Base-by-base conservation (phyloP, 2,113 vertebrate species). In the Periophthalmus modestus region DNA sequence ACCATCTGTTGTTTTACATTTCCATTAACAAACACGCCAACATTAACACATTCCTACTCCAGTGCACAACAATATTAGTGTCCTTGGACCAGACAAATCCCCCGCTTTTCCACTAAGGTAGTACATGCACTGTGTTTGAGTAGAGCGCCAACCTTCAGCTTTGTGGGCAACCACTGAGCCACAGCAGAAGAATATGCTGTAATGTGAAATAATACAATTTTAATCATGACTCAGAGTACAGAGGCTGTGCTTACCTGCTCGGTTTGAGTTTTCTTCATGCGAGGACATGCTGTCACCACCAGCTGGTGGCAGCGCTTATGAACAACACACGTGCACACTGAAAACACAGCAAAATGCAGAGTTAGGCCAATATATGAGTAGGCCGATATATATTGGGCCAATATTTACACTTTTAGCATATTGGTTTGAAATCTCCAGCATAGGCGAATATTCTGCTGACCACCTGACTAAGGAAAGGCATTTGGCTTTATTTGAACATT, bases 271-370 rank as follows among this genome's bases (percentile, higher is more conserved):
- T 95, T 97, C 92, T 97, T 98, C 93, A 97, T 97, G 89, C 95
- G 96, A 9, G 97, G 98, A 89, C 97, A 99, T 73, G 94, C 94
- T 6, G 96, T 99, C 66, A 99, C 96, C 33, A 99, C 97, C 0
- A 95, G 94, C 88, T 98, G 94, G 86, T 99, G 97, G 91, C 98
- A 99, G 84, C 97, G 95, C 84, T 99, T 99, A 90, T 99, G 97
- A 78, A 99, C 97, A 7, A 99, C 97, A 77, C 97, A 99, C 69
- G 96, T 97, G 82, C 98, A 99, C 69, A 99, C 97, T 99, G 33
- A 34, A 39, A 72, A 36, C 24, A 47, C 15, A 69, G 54, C 3
- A 3, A 39, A 39, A 7, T 43, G 36, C 36, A 39, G 36, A 2
- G 39, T 43, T 43, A 43, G 39, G 11, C 7, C 10, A 10, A 43